phyloP scores from a whole-genome alignment of 1,140 invertebrate genomes.

The Tenebrio molitor region DNA sequence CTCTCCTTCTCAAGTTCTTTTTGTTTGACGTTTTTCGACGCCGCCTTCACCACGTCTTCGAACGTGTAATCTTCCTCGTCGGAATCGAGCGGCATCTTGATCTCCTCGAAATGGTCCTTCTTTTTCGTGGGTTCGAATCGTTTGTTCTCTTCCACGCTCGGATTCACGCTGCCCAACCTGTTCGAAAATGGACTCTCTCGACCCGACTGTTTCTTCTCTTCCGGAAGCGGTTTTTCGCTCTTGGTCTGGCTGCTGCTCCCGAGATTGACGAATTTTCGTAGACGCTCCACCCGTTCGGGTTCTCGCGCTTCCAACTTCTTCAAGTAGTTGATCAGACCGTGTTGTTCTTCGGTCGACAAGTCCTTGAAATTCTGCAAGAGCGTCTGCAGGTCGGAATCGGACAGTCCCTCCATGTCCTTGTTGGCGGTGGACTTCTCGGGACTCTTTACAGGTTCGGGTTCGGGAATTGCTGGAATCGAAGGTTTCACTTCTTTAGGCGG shows the following conservation, averaged over 20 bases:
- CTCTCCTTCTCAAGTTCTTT: constrained; percentile 65
- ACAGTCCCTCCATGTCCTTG: constrained; percentile 77
- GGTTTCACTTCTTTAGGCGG: constrained; percentile 9
- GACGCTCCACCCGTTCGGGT: constrained; percentile 78
- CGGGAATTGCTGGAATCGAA: not conserved
- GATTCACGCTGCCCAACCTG: constrained; percentile 61
- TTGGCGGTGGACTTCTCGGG: constrained; percentile 45
- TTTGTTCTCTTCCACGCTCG: constrained; percentile 67
- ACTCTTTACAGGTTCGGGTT: constrained; percentile 15
- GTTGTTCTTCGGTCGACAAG: constrained; percentile 81
- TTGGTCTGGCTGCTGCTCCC: constrained; percentile 60
- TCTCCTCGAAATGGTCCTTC: constrained; percentile 58
- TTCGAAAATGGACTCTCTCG: constrained; percentile 58
- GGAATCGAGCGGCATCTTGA: constrained; percentile 67
- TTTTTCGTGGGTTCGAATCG: constrained; percentile 57
- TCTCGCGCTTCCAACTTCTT: constrained; percentile 82
- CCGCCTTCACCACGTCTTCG: constrained; percentile 77
- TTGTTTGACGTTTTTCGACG: constrained; percentile 72
- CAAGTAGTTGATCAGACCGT: constrained; percentile 81
- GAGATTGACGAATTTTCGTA: constrained; percentile 77
- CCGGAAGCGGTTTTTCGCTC: constrained; percentile 23
- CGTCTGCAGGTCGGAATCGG: constrained; percentile 81
- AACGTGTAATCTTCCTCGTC: constrained; percentile 79
- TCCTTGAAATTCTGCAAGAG: constrained; percentile 85
- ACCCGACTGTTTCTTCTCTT: constrained; percentile 55